These are phyloP conservation scores for Saguinus midas DNA, from an alignment of 2,113 vertebrate species.

Conservation along the genomic window DNA sequence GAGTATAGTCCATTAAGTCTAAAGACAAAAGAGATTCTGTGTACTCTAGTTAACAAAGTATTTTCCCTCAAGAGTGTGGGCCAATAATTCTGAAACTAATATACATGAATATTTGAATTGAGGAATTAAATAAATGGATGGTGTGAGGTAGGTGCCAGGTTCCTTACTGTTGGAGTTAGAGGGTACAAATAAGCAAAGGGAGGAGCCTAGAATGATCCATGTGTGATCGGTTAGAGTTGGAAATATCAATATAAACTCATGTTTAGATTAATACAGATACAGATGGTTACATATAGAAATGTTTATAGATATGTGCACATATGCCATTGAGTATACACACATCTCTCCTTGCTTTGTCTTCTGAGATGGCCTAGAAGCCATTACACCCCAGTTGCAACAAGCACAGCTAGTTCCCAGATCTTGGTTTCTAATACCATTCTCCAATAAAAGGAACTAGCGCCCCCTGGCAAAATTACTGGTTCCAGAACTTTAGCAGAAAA, in stretches of 20 bases:
- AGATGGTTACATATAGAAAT: background rate
- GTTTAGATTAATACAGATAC: background rate
- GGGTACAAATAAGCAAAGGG: background rate
- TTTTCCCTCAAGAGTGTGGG: background rate
- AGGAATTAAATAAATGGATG: background rate
- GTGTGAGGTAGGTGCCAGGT: background rate
- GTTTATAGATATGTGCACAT: background rate
- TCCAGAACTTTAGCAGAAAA: background rate
- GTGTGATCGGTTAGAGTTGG: background rate
- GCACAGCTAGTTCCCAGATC: background rate
- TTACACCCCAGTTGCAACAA: background rate
- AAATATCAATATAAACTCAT: background rate
- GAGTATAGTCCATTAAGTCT: background rate
- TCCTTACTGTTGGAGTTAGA: background rate
- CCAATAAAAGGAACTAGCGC: background rate
- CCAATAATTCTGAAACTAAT: background rate
- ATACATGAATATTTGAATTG: background rate
- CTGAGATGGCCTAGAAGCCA: background rate
- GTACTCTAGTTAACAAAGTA: background rate
- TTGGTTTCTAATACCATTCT: background rate
- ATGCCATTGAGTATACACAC: background rate
- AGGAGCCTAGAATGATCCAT: background rate
- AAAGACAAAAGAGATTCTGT: background rate
- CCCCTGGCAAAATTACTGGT: background rate
- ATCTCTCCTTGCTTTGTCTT: background rate